These are phyloP conservation scores for Salvelinus namaycush DNA, from an alignment of 2,113 vertebrate species.

Conservation along the genomic window DNA sequence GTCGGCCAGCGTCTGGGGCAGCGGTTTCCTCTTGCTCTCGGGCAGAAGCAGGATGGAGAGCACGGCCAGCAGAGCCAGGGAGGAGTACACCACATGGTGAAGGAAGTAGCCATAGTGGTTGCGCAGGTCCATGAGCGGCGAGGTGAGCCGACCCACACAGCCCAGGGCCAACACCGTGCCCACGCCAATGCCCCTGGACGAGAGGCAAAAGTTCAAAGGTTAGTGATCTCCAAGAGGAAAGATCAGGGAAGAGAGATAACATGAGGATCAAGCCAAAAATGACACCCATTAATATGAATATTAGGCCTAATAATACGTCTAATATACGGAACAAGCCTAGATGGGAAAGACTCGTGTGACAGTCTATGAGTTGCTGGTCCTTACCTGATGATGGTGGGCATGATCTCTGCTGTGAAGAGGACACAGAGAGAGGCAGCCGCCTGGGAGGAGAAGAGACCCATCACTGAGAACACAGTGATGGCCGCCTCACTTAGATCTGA, in stretches of 20 bases:
- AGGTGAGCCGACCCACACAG: constrained; percentile 83
- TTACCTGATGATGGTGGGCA: constrained; percentile 87
- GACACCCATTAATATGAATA: neutral
- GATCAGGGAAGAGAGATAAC: neutral
- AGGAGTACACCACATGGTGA: constrained; percentile 86
- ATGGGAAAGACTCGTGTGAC: neutral
- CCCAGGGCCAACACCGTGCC: constrained; percentile 80
- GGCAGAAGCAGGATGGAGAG: constrained; percentile 90
- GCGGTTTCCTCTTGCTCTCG: constrained; percentile 86
- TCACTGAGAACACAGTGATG: constrained; percentile 83
- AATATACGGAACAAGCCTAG: neutral
- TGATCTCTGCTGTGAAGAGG: constrained; percentile 85
- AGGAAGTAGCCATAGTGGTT: constrained; percentile 89
- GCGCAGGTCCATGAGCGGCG: constrained; percentile 83
- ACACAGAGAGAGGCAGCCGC: constrained; percentile 82
- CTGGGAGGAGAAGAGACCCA: constrained; percentile 86
- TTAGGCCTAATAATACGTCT: neutral
- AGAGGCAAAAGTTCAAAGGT: neutral
- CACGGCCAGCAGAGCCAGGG: constrained; percentile 84
- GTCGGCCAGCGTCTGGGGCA: constrained; percentile 84
- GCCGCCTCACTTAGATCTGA: constrained; percentile 84
- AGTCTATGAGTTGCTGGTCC: neutral
- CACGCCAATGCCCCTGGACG: constrained; percentile 76
- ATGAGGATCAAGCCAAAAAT: neutral
- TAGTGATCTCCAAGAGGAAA: neutral